A percentile compares a stretch with the other conserved stretches of the same genome.
Evolutionary conservation across 2,113 vertebrate species (phyloP).

Genomic region (Hemibagrus wyckioides): DNA sequence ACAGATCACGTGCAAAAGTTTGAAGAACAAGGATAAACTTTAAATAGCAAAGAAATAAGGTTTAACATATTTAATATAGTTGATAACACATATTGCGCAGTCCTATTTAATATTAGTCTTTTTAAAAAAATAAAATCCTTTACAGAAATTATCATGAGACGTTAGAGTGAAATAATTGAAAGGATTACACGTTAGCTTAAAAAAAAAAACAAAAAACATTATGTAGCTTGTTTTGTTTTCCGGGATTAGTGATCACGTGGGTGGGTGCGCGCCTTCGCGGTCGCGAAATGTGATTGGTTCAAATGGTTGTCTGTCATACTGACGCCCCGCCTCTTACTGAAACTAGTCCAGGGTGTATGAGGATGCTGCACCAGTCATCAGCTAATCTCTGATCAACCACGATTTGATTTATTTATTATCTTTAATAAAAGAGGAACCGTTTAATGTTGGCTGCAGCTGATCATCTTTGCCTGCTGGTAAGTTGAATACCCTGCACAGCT

Average conservation of each 20-base stretch:
- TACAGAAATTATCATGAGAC: no score
- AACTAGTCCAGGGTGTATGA: conserved; percentile 7
- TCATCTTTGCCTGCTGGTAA: not conserved
- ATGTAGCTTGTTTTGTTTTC: not conserved
- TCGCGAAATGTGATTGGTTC: not conserved
- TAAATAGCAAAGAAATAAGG: no score
- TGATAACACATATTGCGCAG: no score
- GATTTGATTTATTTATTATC: not conserved
- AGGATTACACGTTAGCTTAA: not conserved
- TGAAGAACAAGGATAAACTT: no score
- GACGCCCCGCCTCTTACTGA: conserved; percentile 3
- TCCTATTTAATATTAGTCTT: no score
- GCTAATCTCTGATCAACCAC: not conserved
- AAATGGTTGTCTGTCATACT: not conserved
- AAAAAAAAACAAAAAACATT: not conserved
- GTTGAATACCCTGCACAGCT: not conserved
- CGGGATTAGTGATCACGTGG: not conserved
- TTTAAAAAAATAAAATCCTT: no score
- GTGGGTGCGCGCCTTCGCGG: not conserved
- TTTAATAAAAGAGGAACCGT: not conserved
- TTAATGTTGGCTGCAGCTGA: not conserved
- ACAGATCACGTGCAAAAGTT: no score
- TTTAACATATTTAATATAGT: no score
- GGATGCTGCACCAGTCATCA: not conserved
- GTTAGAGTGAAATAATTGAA: no score